Conservation (phyloP, 2,888 invertebrate species). For the Acanthopleura granulata region DNA sequence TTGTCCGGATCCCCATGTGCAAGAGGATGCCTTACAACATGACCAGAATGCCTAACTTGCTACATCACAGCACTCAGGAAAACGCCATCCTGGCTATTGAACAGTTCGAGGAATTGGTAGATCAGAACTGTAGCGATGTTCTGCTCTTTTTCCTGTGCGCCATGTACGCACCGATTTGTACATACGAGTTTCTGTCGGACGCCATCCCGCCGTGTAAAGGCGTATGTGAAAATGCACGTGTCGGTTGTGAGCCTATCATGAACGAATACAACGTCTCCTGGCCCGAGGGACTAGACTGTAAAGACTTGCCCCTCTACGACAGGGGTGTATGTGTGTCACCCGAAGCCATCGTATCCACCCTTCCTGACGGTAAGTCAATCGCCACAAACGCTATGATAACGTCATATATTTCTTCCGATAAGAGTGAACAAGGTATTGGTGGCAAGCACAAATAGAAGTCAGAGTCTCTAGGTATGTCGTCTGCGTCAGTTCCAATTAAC, state of each 20-base stretch:
- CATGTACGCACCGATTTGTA: conserved; percentile 64
- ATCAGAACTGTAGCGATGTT: conserved; percentile 57
- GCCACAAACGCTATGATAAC: too few relatives aligned
- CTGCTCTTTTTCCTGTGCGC: conserved; percentile 62
- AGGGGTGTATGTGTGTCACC: conserved; percentile 60
- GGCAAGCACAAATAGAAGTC: too few relatives aligned
- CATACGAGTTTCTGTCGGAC: conserved; percentile 53
- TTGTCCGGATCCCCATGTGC: conserved; percentile 58
- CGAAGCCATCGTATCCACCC: conserved; percentile 55
- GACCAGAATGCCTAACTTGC: conserved; percentile 63
- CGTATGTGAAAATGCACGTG: conserved; percentile 56
- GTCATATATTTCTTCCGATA: too few relatives aligned
- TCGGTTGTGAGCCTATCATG: conserved; percentile 60
- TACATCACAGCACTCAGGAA: conserved; percentile 61
- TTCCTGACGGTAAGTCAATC: conserved; percentile 37
- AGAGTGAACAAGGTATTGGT: too few relatives aligned
- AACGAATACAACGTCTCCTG: conserved; percentile 58
- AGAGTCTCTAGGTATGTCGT: too few relatives aligned
- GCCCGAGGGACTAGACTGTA: conserved; percentile 59
- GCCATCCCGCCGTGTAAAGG: conserved; percentile 61
- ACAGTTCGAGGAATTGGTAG: conserved; percentile 55
- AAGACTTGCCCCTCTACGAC: conserved; percentile 56
- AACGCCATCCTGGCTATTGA: conserved; percentile 58
- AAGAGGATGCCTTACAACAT: conserved; percentile 63
- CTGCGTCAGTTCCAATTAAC: too few relatives aligned